Evolutionary conservation across 2,888 invertebrate genomes (phyloP), one percentile per base, ranked within the genome.

Genomic region (Ctenicera cuprea): DNA sequence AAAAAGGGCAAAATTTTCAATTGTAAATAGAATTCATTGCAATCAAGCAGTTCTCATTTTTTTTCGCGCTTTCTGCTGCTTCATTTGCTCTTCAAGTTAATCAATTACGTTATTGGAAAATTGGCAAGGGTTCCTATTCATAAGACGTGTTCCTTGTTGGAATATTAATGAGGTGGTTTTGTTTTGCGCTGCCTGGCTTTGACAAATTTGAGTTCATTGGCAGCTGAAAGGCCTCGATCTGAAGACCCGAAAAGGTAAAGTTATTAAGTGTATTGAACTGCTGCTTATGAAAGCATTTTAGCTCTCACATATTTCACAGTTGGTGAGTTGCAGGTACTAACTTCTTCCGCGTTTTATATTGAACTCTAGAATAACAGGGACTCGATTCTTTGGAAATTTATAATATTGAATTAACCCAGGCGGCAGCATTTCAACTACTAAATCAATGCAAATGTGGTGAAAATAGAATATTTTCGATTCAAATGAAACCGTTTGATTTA

Each of bases 61-160:
- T 48, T 43, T 16, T 18, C 20, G 20, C 9, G 20, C 20, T 50
- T 20, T 50, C 20, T 22, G 7, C 50, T 9, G 2, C 22, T 4
- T 50, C 50, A 50, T 50, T 50, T 50, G 20, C 20, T 5, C 18
- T 3, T 11, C 12, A 22, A 50, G 20, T 50, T 50, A 20, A 50
- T 50, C 20, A 50, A 50, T 50, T 22, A 5, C 50, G 18, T 50
- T 50, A 50, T 50, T 50, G 50, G 50, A 50, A 50, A 50, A 50
- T 50, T 50, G 50, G 12, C 4, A 11, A 50, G 22, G 22, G 20
- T 50, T 20, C 18, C 50, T 50, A 50, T 50, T 50, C 50, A 45
- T 18, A 18, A 22, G 20, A 12, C 50, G 50, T 50, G 22, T 20
- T 50, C 18, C 50, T 22, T 50, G 22, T 50, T 50, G 20, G 50